Percentiles rank a stretch among this genome's conserved stretches.
phyloP scores from a whole-genome alignment of 2,797 vertebrate species.

The Tragopan temminckii region DNA sequence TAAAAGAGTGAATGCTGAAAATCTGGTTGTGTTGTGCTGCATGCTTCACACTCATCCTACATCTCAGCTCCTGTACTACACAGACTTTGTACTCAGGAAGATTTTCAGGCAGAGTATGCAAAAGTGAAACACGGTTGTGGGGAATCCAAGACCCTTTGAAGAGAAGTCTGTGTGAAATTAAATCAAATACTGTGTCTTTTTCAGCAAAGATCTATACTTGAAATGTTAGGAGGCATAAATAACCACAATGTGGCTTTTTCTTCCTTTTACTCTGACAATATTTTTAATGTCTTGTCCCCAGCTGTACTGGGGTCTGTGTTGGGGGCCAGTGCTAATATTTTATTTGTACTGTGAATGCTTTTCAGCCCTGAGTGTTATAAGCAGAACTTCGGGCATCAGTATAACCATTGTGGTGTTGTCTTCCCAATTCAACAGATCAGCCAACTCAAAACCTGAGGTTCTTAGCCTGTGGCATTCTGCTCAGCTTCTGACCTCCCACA shows the following conservation, averaged over 20 bases:
- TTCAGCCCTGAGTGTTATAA: background rate
- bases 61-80: background rate
- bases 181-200: background rate
- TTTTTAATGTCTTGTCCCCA: background rate
- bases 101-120: background rate
- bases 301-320: background rate
- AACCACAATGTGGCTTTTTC: background rate
- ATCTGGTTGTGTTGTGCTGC: background rate
- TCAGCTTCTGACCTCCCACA: background rate
- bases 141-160: background rate
- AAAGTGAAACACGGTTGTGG: background rate
- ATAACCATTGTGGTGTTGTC: background rate
- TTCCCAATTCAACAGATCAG: background rate
- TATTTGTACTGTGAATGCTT: background rate
- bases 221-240: background rate
- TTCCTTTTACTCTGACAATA: background rate
- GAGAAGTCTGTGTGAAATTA: background rate
- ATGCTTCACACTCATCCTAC: accelerated
- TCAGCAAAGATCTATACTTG: background rate
- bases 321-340: background rate
- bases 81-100: background rate
- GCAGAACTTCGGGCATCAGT: background rate
- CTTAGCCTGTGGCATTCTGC: background rate
- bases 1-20: background rate
- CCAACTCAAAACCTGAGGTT: background rate